Percentiles rank a stretch among this genome's conserved stretches.
phyloP scores from a whole-genome alignment of 2,113 vertebrate genomes.

The Oenanthe melanoleuca region DNA sequence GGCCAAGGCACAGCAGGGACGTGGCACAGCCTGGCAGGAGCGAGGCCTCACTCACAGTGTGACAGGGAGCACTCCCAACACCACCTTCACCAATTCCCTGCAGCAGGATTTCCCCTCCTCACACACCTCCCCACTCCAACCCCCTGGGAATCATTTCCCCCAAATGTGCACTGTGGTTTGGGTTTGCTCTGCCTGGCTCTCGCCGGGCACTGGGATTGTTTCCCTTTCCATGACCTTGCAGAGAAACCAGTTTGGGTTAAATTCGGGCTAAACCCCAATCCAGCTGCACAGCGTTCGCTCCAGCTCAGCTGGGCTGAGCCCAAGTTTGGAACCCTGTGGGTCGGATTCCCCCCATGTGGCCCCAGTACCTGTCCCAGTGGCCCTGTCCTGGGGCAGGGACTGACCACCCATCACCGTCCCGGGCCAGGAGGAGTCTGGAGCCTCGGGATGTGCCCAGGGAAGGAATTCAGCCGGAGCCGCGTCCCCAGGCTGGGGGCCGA shows the following conservation, averaged over 20 bases:
- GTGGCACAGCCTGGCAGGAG: background rate
- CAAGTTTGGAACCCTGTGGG: background rate
- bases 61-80: background rate
- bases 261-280: accelerated
- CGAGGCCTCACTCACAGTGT: background rate
- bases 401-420: background rate
- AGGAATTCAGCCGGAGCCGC: background rate
- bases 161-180: accelerated
- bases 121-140: background rate
- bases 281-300: accelerated
- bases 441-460: background rate
- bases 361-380: background rate
- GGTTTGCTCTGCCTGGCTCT: background rate
- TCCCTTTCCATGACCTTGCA: background rate
- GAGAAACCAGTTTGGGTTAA: background rate
- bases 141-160: background rate
- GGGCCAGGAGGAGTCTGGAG: accelerated
- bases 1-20: background rate
- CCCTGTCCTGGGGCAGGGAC: background rate
- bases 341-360: background rate
- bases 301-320: background rate
- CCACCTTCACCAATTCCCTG: background rate
- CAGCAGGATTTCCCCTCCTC: background rate
- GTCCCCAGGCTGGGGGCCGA: background rate
- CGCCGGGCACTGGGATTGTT: background rate